Conservation (phyloP, 2,113 vertebrate genomes). For the Psammodynastes pulverulentus region DNA sequence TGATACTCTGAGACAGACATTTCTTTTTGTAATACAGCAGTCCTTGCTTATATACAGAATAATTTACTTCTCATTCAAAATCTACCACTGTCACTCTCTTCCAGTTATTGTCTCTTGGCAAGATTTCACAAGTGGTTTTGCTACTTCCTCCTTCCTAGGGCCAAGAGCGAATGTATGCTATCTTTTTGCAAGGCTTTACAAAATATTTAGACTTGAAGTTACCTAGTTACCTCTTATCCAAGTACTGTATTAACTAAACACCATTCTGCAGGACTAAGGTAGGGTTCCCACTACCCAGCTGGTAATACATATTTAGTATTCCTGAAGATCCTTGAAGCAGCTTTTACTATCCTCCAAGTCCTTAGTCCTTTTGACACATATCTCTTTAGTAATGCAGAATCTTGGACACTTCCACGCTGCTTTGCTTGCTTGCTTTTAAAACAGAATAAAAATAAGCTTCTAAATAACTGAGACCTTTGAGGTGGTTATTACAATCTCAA, state of each 20-base stretch:
- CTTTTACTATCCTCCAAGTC: neutral
- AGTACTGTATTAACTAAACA: no score
- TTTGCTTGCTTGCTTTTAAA: neutral
- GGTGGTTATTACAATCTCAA: neutral
- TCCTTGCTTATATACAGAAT: neutral
- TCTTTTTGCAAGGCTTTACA: neutral
- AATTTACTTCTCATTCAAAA: neutral
- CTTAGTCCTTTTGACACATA: neutral
- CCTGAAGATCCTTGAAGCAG: neutral
- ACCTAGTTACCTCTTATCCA: no score
- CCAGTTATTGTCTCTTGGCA: neutral
- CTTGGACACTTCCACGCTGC: neutral
- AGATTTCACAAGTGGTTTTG: neutral
- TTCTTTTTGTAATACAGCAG: neutral
- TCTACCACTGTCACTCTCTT: neutral
- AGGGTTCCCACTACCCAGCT: neutral
- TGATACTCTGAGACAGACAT: neutral
- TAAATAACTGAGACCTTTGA: neutral
- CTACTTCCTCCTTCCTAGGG: neutral
- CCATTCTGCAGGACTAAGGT: neutral
- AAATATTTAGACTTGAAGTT: neutral
- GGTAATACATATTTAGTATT: neutral
- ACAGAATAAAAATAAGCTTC: neutral
- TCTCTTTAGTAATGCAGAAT: neutral
- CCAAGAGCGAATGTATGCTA: neutral